Base-by-base conservation (phyloP, 2,888 invertebrate genomes). In the Spisula solida region DNA sequence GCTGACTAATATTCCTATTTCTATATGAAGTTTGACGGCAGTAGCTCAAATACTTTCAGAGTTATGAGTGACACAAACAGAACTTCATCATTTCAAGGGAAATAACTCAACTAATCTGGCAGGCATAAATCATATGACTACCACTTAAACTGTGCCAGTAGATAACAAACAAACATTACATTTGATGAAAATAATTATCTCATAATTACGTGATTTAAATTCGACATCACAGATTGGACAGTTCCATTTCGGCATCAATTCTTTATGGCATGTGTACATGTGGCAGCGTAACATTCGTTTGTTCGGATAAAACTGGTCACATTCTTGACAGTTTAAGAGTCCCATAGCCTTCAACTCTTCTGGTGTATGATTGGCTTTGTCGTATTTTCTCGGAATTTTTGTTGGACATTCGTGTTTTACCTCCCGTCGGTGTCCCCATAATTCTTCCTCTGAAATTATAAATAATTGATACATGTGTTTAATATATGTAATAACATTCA, bases 191-290 rank as follows among this genome's bases (percentile, higher is more conserved):
- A 41, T 5, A 5, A 41, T 41, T 66, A 66, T 66, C n/a, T 25
- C 25, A 82, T 66, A 66, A 66, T 70, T 82, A 82, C 82, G 60
- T 66, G 66, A 66, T n/a, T 82, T 82, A 47, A 82, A 82, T 16
- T 82, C 82, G 47, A 18, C 18, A 14, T 31, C 70, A 70, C 82
- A 82, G 1, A 82, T 70, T 10, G 82, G 66, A 47, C 82, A 82
- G 18, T n/a, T 56, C 25, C 47, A 70, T 16, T 56, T 70, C 8
- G 82, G 82, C 82, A 82, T 82, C 56, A 51, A 70, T 18, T 82
- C 82, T 82, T 47, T 34, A n/a, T 82, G 82, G 66, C 66, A 66
- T 25, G 82, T 41, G 47, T 82, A 82, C 66, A 70, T 66, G 47
- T 82, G 82, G 25, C 82, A 47, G 25, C 82, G 60, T 25, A 82